Conservation (phyloP, 2,888 invertebrate species). For the Lepidocyrtinus sp. region DNA sequence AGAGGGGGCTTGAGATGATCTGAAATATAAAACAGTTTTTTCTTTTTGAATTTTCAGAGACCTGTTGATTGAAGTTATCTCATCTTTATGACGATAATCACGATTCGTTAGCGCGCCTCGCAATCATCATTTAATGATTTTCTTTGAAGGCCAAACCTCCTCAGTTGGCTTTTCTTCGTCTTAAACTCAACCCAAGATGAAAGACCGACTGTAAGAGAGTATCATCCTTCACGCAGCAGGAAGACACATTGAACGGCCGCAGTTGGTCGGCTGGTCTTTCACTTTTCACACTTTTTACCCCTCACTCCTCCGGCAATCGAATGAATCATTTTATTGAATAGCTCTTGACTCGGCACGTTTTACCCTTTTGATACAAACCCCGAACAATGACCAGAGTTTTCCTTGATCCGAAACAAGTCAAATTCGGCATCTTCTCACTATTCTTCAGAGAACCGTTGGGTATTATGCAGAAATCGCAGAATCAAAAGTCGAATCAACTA, state of each 20-base stretch:
- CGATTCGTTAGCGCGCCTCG: neutral
- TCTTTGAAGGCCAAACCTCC: neutral
- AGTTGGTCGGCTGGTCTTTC: neutral
- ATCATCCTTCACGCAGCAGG: neutral
- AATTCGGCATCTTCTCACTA: neutral
- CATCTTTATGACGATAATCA: constrained; percentile 13
- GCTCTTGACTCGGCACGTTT: constrained; percentile 10
- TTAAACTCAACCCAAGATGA: neutral
- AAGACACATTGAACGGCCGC: neutral
- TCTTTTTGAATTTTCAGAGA: neutral
- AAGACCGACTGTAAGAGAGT: neutral
- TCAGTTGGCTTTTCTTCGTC: neutral
- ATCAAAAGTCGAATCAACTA: neutral
- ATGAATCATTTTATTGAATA: constrained; percentile 3
- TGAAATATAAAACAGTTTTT: no score
- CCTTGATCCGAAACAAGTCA: neutral
- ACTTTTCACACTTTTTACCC: neutral
- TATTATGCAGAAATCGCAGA: neutral
- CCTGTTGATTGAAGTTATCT: constrained; percentile 8
- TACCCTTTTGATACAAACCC: neutral
- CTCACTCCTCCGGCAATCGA: constrained; percentile 2
- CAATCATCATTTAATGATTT: neutral
- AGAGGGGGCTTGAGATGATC: no score
- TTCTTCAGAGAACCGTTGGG: neutral
- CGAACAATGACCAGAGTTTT: constrained; percentile 13